Evolutionary conservation across 2,113 vertebrate genomes (phyloP).

Genomic region (Calyptomena viridis): DNA sequence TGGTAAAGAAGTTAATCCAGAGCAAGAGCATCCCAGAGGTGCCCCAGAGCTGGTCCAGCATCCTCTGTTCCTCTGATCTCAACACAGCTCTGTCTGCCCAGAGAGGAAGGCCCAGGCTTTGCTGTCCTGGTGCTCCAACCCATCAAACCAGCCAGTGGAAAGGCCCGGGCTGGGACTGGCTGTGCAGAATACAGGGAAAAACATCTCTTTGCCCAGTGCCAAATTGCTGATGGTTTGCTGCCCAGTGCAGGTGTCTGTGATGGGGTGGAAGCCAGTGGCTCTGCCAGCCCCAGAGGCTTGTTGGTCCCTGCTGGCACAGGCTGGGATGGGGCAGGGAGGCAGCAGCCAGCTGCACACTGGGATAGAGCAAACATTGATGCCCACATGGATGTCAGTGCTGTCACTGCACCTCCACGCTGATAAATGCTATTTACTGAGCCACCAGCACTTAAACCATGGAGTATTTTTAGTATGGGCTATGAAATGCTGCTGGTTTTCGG

Average conservation of each 20-base stretch:
- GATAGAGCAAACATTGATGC: neutral
- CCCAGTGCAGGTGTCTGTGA: neutral
- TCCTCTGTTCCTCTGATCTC: neutral
- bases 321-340: neutral
- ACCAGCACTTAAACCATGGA: neutral
- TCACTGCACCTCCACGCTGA: neutral
- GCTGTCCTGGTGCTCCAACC: fast-evolving
- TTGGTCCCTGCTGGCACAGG: neutral
- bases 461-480: neutral
- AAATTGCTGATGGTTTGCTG: neutral
- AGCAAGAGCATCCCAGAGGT: neutral
- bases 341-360: neutral
- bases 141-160: neutral
- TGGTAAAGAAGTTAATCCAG: neutral
- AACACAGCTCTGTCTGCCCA: neutral
- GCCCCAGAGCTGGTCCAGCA: neutral
- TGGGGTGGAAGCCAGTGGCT: fast-evolving
- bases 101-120: neutral
- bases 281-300: neutral
- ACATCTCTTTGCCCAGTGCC: neutral
- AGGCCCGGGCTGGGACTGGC: neutral
- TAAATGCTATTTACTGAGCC: neutral
- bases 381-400: neutral
- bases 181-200: neutral
- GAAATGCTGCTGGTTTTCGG: neutral